These are phyloP conservation scores for Sthenelais limicola DNA, from an alignment of 2,888 invertebrate species.

Conservation along the genomic window DNA sequence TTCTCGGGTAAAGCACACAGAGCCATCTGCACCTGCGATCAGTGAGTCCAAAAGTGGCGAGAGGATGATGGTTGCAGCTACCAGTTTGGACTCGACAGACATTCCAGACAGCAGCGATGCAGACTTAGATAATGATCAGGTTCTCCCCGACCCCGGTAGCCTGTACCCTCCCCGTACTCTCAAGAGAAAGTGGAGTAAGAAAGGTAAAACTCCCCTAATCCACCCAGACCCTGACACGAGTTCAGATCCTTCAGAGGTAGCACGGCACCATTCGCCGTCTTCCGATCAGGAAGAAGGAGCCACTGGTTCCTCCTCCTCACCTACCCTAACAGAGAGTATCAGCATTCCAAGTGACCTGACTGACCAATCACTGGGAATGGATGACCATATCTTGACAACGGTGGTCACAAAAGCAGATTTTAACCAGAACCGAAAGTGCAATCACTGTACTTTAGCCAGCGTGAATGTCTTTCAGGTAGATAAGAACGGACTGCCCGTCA, in stretches of 20 bases:
- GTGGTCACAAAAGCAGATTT: not conserved
- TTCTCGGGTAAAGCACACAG: too few relatives aligned
- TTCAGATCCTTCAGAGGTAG: not conserved
- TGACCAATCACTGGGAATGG: too few relatives aligned
- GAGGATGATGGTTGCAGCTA: not conserved
- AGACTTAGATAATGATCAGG: not conserved
- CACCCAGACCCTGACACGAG: conserved; percentile 20
- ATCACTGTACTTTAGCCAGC: not conserved
- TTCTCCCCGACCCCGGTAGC: too few relatives aligned
- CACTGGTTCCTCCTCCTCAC: conserved; percentile 13
- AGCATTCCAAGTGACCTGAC: conserved; percentile 33
- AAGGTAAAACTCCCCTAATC: not conserved
- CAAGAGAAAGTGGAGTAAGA: conserved; percentile 25
- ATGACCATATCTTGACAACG: not conserved
- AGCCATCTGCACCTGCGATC: too few relatives aligned
- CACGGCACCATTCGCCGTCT: conserved; percentile 15
- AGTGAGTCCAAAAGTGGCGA: not conserved
- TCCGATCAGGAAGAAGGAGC: conserved; percentile 14
- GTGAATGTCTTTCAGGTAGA: conserved; percentile 19
- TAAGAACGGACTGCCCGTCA: conserved; percentile 20
- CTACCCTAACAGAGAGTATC: too few relatives aligned
- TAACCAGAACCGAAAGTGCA: conserved; percentile 32
- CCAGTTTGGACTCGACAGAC: not conserved
- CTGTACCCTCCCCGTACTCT: conserved; percentile 14
- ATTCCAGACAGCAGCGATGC: not conserved